A percentile compares a stretch with the other conserved stretches of the same genome.
Conservation (phyloP, 2,888 invertebrate genomes). For the Drosophila neutralis region DNA sequence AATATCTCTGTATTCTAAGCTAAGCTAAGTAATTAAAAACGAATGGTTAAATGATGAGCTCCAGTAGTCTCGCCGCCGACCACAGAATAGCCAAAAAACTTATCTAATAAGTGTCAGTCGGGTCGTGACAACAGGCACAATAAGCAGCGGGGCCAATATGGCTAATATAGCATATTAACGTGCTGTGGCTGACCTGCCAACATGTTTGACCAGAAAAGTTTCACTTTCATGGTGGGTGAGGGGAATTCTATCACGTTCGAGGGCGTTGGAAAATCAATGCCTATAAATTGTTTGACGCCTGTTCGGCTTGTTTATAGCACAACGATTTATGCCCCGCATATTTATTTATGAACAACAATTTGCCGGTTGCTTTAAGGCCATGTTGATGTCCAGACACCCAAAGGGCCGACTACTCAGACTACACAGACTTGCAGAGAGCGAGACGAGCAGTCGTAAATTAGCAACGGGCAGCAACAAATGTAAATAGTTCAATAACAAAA, state of each 20-base stretch:
- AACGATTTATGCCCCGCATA: constrained; percentile 70
- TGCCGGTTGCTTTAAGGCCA: constrained; percentile 72
- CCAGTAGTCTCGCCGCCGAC: neutral
- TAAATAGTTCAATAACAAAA: constrained; percentile 80
- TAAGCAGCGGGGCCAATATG: constrained; percentile 27
- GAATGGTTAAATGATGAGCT: constrained; percentile 71
- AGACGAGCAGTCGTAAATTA: constrained; percentile 66
- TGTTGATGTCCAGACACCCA: constrained; percentile 29
- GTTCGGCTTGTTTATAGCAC: constrained; percentile 64
- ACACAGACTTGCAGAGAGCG: neutral
- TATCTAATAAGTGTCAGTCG: constrained; percentile 81
- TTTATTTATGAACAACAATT: constrained; percentile 78
- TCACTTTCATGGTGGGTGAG: constrained; percentile 47
- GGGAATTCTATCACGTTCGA: constrained; percentile 57
- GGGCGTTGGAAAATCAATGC: constrained; percentile 66
- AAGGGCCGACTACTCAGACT: constrained; percentile 11
- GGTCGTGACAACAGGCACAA: constrained; percentile 35
- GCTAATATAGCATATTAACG: constrained; percentile 34
- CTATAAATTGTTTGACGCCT: constrained; percentile 68
- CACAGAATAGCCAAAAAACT: constrained; percentile 55
- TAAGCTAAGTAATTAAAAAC: constrained; percentile 73
- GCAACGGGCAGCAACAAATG: constrained; percentile 69
- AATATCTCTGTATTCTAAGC: constrained; percentile 41
- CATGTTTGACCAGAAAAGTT: constrained; percentile 58
- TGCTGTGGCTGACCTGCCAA: constrained; percentile 57